These are phyloP conservation scores for Papilio demoleus DNA, from an alignment of 2,888 invertebrate species.

Conservation along the genomic window DNA sequence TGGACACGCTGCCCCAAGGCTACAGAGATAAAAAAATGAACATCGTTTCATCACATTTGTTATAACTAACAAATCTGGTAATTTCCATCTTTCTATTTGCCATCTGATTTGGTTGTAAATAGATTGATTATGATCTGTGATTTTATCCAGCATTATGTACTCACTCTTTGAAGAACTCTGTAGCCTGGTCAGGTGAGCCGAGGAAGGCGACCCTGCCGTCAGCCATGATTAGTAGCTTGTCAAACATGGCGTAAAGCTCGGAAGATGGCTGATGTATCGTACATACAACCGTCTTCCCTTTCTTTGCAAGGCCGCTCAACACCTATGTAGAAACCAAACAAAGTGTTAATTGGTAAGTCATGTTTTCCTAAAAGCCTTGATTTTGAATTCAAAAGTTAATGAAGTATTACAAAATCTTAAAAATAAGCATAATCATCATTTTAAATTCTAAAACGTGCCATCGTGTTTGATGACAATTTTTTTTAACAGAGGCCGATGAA, in stretches of 20 bases:
- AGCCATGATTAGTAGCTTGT: constrained; percentile 94
- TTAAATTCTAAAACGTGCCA: no score
- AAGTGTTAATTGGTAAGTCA: background rate
- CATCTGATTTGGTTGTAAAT: no score
- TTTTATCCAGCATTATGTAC: background rate
- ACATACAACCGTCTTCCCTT: constrained; percentile 94
- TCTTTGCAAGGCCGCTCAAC: constrained; percentile 88
- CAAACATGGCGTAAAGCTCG: constrained; percentile 94
- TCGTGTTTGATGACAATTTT: no score
- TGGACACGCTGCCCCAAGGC: constrained; percentile 92
- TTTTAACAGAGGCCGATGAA: no score
- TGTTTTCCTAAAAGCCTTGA: background rate
- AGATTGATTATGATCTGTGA: background rate
- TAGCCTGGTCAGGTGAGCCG: constrained; percentile 91
- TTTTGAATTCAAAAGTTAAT: no score
- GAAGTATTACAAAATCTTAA: no score
- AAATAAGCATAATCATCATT: no score
- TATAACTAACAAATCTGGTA: no score
- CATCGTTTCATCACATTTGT: background rate
- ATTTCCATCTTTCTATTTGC: no score
- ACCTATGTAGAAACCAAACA: constrained; percentile 61
- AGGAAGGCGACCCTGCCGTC: constrained; percentile 95
- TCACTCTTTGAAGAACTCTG: constrained; percentile 91
- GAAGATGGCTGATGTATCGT: constrained; percentile 98
- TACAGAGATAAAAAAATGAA: constrained; percentile 54